phyloP scores from a whole-genome alignment of 2,888 invertebrate genomes.

The Drosophila infuscata region DNA sequence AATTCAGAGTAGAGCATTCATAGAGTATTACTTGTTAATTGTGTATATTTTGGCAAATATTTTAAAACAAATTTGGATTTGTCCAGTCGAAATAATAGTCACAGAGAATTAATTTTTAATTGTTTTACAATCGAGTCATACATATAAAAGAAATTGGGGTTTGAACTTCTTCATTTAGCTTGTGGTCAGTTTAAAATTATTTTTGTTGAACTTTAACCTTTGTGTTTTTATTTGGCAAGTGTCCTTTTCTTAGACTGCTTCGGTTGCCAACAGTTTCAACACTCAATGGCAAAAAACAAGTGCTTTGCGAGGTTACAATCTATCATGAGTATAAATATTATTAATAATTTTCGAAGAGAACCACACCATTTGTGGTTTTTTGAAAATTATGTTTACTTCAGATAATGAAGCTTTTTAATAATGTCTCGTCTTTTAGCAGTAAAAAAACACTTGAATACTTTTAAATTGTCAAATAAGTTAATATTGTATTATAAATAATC shows the following conservation, averaged over 20 bases:
- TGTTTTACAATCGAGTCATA: neutral
- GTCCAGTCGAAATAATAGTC: neutral
- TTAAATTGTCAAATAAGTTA: too few relatives aligned
- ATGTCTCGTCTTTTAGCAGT: too few relatives aligned
- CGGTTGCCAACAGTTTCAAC: neutral
- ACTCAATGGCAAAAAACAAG: neutral
- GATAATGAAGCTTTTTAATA: too few relatives aligned
- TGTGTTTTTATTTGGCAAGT: neutral
- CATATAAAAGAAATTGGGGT: neutral
- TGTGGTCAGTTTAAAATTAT: neutral
- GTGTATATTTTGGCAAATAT: neutral
- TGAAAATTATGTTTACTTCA: too few relatives aligned
- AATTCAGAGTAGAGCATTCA: neutral
- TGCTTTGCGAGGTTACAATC: neutral
- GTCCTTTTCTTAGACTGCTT: neutral
- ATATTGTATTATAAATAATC: too few relatives aligned
- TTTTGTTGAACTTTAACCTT: neutral
- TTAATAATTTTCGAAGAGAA: neutral
- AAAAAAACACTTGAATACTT: too few relatives aligned
- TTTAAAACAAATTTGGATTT: neutral
- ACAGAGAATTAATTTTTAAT: neutral
- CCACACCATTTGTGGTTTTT: too few relatives aligned
- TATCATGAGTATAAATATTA: neutral
- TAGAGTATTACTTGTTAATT: neutral
- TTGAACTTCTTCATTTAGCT: neutral